These are phyloP conservation scores for Plumapathes pennacea DNA, from an alignment of 92 coral and sea anemone species.

Conservation along the genomic window DNA sequence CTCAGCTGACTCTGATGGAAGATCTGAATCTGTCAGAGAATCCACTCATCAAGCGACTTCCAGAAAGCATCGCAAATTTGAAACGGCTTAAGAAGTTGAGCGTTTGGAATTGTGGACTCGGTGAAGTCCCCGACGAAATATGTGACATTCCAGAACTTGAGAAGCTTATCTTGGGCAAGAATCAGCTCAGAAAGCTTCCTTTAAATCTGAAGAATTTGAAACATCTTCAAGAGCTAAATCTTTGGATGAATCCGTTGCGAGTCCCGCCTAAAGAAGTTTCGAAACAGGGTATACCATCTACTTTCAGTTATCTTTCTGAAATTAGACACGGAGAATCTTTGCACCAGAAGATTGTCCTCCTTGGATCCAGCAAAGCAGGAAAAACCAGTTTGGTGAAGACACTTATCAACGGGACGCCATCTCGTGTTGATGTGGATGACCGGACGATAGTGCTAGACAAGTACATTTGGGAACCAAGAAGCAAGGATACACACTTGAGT, in stretches of 20 bases:
- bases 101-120: no score
- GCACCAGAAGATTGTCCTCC: conserved; percentile 53
- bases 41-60: no score
- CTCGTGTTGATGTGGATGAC: conserved; percentile 37
- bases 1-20: no score
- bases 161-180: no score
- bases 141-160: no score
- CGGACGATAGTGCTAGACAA: conserved; percentile 60
- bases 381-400: conserved; percentile 61
- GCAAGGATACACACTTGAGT: conserved; percentile 34
- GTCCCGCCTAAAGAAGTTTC: conserved; percentile 35
- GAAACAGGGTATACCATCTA: conserved; percentile 45
- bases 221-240: no score
- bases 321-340: conserved; percentile 17
- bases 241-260: conserved; percentile 19
- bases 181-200: no score
- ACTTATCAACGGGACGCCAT: conserved; percentile 17
- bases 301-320: conserved; percentile 31
- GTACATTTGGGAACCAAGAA: conserved; percentile 46
- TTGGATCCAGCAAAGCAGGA: conserved; percentile 62
- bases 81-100: no score
- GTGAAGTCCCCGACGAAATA: no score
- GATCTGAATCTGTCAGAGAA: no score
- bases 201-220: no score
- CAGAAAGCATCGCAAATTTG: no score